A percentile compares a stretch with the other conserved stretches of the same genome.
Conservation (phyloP, 2,113 vertebrate species). For the Prionailurus viverrinus region DNA sequence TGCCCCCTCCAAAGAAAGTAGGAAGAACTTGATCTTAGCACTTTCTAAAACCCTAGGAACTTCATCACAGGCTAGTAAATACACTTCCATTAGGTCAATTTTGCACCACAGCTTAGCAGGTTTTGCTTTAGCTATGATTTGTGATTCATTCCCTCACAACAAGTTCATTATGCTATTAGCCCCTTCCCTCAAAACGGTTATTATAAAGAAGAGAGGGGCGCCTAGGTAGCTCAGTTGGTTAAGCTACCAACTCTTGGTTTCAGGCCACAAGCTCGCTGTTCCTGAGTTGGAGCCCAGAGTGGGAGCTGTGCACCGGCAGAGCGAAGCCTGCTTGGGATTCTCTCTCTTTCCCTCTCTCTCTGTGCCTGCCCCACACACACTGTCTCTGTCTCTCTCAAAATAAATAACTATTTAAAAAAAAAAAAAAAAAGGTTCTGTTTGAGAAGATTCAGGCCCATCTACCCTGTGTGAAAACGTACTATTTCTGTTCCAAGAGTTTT, state of each 20-base stretch:
- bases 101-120: not conserved
- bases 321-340: too few relatives aligned
- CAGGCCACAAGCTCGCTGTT: too few relatives aligned
- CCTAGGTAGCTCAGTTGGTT: too few relatives aligned
- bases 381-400: too few relatives aligned
- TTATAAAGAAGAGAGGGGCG: not conserved
- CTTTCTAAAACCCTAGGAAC: constrained; percentile 10
- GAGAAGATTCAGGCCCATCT: not conserved
- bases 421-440: not conserved
- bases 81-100: not conserved
- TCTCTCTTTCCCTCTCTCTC: too few relatives aligned
- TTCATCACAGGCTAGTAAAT: not conserved
- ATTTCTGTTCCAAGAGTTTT: not conserved
- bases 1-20: not conserved
- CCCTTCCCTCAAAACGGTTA: not conserved
- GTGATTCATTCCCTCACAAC: not conserved
- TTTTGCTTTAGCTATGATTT: constrained; percentile 32
- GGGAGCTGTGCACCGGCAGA: too few relatives aligned
- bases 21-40: not conserved
- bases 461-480: not conserved
- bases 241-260: too few relatives aligned
- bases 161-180: not conserved
- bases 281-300: too few relatives aligned
- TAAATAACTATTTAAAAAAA: too few relatives aligned
- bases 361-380: too few relatives aligned